Conservation (phyloP, 2,888 invertebrate genomes). For the Andrena praecox region DNA sequence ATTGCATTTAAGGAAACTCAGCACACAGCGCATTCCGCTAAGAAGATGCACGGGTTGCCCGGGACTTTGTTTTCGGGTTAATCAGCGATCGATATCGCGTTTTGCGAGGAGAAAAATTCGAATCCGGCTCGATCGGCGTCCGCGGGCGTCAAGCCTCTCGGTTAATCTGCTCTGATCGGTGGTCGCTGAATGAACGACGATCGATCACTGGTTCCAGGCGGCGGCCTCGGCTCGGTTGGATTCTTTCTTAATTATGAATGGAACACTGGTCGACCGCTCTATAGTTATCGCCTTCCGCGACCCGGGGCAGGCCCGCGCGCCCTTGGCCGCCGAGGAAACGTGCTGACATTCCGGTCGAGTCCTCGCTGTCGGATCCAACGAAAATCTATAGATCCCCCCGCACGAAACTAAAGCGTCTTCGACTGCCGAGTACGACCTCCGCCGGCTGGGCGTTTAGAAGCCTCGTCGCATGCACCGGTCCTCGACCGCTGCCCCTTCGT, state of each 20-base stretch:
- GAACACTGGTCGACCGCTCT: conserved; percentile 24
- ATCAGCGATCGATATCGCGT: conserved; percentile 7
- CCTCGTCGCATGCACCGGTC: not conserved
- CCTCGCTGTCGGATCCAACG: conserved; percentile 9
- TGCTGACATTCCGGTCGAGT: conserved; percentile 45
- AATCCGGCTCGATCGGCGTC: conserved; percentile 24
- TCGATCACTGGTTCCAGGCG: conserved; percentile 60
- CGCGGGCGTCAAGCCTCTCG: not conserved
- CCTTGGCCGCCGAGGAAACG: conserved; percentile 59
- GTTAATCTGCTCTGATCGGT: conserved; percentile 31
- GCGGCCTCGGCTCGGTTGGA: conserved; percentile 50
- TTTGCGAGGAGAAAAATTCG: not conserved
- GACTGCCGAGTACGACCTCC: not conserved
- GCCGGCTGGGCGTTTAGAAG: not conserved
- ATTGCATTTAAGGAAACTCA: not conserved
- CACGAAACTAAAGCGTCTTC: conserved; percentile 18
- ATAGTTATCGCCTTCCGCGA: conserved; percentile 50
- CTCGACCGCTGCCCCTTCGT: not conserved
- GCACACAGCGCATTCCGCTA: not conserved
- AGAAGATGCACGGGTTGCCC: not conserved
- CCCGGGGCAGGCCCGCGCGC: conserved; percentile 23
- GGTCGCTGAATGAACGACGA: conserved; percentile 41
- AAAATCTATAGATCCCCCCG: conserved; percentile 23
- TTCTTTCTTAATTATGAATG: conserved; percentile 69
- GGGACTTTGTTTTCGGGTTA: not conserved